Base-by-base conservation (phyloP, 2,797 vertebrate genomes). In the Rachycentron canadum region DNA sequence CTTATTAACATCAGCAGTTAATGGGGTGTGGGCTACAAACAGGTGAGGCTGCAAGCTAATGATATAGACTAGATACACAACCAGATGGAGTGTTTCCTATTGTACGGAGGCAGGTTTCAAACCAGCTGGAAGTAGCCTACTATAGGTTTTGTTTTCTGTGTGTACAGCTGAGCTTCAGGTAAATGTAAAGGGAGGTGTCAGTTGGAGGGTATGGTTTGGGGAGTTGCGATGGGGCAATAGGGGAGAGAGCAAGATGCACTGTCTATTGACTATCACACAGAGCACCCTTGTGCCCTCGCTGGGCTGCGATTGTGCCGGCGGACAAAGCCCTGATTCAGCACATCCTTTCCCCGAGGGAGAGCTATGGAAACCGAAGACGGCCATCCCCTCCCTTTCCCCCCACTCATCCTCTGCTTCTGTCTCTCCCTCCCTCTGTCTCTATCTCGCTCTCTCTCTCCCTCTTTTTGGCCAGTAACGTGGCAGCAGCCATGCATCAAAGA, bases 321-420 rank as follows among this genome's bases (percentile, higher is more conserved):
- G 93, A 96, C 95, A 96, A 96, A 96, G 95, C 90, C 84, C 88
- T 94, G 95, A 96, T 96, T 96, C 95, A 96, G 95, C 92, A 93
- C 91, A 93, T 95, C 94, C 89, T 92, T 93, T 91, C 93, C 94
- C 91, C 83, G 79, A 90, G 94, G 91, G 92, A 92, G 90, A 89
- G 83, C 84, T 87, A 86, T 94, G 92, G 95, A 95, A 95, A 95
- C 94, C 91, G 84, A 95, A 96, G 94, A 95, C 91, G 91, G 79
- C 84, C 83, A 50, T 82, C 86, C 90, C 86, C 82, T 78, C 94
- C 88, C 82, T 40, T 73, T 10, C 50, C 70, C 66, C 66, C 71
- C 79, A 62, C 77, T 87, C 83, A 90, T 88, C 88, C 87, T 91
- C 88, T 83, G 83, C 89, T 73, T 76, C 85, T 88, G 70, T 87